These are phyloP conservation scores for Brachypalpus laphriformis DNA, from an alignment of 2,888 invertebrate species.

Conservation along the genomic window DNA sequence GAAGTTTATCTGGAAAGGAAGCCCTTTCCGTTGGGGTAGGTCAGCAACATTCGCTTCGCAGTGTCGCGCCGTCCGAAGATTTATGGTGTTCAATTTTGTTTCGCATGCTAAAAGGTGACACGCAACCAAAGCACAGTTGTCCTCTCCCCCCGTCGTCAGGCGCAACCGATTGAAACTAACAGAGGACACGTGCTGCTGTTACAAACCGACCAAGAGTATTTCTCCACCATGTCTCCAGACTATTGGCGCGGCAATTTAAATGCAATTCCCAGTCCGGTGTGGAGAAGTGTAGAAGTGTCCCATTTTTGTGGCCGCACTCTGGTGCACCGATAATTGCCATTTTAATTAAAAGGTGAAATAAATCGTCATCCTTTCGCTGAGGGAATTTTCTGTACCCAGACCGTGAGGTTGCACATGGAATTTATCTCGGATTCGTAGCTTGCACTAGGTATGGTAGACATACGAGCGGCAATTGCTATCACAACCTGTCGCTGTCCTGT, in stretches of 20 bases:
- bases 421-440: constrained; percentile 31
- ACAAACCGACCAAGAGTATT: constrained; percentile 7
- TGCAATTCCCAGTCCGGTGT: constrained; percentile 40
- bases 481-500: constrained; percentile 63
- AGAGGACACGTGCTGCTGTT: constrained; percentile 42
- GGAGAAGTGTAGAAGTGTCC: constrained; percentile 44
- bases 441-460: constrained; percentile 23
- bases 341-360: constrained; percentile 72
- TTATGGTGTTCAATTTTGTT: constrained; percentile 48
- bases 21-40: constrained; percentile 24
- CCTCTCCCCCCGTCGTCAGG: background rate
- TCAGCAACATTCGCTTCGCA: constrained; percentile 30
- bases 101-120: constrained; percentile 62
- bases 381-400: background rate
- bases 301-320: constrained; percentile 64
- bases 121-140: constrained; percentile 49
- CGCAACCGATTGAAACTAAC: constrained; percentile 35
- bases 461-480: constrained; percentile 48
- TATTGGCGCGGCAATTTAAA: constrained; percentile 65
- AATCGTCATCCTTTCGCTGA: constrained; percentile 44
- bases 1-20: constrained; percentile 7
- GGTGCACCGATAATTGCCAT: constrained; percentile 68
- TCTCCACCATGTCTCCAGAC: constrained; percentile 53
- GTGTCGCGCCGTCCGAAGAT: constrained; percentile 28
- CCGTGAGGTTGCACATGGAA: constrained; percentile 24